Base-by-base conservation (phyloP, 2,797 vertebrate genomes). In the Myotis myotis region DNA sequence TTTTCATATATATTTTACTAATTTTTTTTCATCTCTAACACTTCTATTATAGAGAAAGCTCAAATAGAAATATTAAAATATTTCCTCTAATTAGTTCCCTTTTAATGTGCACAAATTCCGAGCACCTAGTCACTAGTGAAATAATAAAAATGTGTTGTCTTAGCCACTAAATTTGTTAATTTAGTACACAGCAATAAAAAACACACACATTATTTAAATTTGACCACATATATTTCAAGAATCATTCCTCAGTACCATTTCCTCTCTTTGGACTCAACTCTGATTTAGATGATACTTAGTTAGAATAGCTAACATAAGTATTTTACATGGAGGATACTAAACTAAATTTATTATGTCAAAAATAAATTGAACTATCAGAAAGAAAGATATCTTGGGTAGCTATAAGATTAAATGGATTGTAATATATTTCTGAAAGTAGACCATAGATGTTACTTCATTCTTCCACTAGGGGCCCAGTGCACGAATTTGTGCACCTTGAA, bases 351-450 rank as follows among this genome's bases (percentile, higher is more conserved):
- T 71, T 88, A 78, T n/a, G 23, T 84, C 10, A 44, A 95, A 88
- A 84, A 53, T 41, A 91, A 86, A 89, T 62, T 78, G 68, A 81
- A 8, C 38, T 71, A 88, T 55, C 36, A 84, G 25, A 72, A 95
- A 81, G 68, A 55, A 81, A 82, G n/a, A 11, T 79, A 84, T 53
- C 15, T 49, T 64, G 30, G 80, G 36, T 38, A 47, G 51, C 10
- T 82, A 16, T 30, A 87, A 51, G 3, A 80, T 72, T 62, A 62
- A 62, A 30, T 25, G 41, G 17, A 70, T 30, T 44, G 19, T 72
- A 80, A 86, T 55, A 64, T 19, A 80, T 47, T 64, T 94, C 87
- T 86, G 30, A 90, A 89, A 70, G n/a, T 8, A 68, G 51, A 36
- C 22, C 25, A 55, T 25, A 57, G 8, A 49, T n/a, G 71, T n/a